Evolutionary conservation across 2,888 invertebrate genomes (phyloP).

Genomic region (Ornithoptera priamus): DNA sequence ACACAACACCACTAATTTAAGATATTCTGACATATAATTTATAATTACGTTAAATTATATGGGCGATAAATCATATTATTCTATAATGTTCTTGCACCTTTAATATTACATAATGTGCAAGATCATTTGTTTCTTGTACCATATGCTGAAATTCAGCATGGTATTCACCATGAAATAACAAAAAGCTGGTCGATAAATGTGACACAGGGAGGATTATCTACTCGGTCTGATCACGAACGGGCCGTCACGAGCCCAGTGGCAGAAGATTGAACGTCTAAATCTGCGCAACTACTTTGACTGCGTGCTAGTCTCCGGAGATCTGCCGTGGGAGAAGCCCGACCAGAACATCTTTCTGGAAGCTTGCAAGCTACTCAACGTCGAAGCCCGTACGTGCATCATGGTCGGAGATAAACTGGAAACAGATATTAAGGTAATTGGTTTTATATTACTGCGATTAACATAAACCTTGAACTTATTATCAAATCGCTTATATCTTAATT

Average conservation of each 20-base stretch:
- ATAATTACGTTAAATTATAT: conserved; percentile 56
- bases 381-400: conserved; percentile 89
- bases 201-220: conserved; percentile 84
- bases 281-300: conserved; percentile 88
- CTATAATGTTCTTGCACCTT: conserved; percentile 63
- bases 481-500: background rate
- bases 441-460: background rate
- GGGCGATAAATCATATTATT: conserved; percentile 40
- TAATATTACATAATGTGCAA: conserved; percentile 46
- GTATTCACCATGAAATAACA: conserved; percentile 59
- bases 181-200: conserved; percentile 72
- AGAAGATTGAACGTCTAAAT: conserved; percentile 87
- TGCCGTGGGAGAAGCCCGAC: conserved; percentile 93
- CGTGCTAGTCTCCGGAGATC: conserved; percentile 89
- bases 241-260: conserved; percentile 92
- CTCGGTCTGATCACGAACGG: conserved; percentile 93
- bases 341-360: conserved; percentile 90
- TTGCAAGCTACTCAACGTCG: conserved; percentile 86
- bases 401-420: conserved; percentile 93
- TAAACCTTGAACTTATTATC: background rate
- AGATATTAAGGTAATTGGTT: conserved; percentile 83
- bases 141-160: conserved; percentile 73
- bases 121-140: conserved; percentile 59
- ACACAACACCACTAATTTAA: conserved; percentile 60
- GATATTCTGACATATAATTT: conserved; percentile 62